phyloP scores from a whole-genome alignment of 2,888 invertebrate species.

The Arctia plantaginis region DNA sequence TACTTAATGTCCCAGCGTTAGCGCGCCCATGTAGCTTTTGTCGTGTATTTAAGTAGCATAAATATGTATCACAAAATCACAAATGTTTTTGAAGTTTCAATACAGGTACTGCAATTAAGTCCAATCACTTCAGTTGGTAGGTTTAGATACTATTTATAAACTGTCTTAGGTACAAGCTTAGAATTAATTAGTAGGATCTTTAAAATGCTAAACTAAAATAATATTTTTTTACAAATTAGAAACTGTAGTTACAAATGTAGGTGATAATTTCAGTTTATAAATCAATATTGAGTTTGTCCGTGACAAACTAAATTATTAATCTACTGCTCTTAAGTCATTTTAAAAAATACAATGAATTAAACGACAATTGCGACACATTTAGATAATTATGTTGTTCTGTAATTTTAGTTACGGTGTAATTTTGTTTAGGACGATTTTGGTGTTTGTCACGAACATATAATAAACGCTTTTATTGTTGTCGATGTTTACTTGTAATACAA shows the following conservation, averaged over 20 bases:
- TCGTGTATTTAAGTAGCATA: not conserved
- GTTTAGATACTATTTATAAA: not conserved
- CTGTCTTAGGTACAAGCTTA: not conserved
- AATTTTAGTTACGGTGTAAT: conserved; percentile 29
- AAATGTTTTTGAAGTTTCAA: not conserved
- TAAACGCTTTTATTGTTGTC: conserved; percentile 24
- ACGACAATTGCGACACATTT: conserved; percentile 30
- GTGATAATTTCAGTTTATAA: too few species aligned
- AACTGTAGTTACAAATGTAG: not conserved
- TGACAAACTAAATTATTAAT: not conserved
- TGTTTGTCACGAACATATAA: conserved; percentile 27
- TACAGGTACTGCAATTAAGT: not conserved
- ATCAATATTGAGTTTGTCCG: not conserved
- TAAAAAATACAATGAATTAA: conserved; percentile 6
- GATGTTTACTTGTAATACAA: not conserved
- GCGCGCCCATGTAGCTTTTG: not conserved
- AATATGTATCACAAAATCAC: not conserved
- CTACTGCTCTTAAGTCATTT: not conserved
- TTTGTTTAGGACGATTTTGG: conserved; percentile 36
- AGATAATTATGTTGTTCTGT: conserved; percentile 32
- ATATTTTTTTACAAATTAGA: not conserved
- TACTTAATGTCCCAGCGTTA: conserved; percentile 44
- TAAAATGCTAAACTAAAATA: not conserved
- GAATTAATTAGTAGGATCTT: not conserved
- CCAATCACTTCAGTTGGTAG: not conserved